A percentile compares a stretch with the other conserved stretches of the same genome.
These are phyloP conservation scores for Antechinus stuartii DNA, from an alignment of 2,113 vertebrate species.

Conservation along the genomic window DNA sequence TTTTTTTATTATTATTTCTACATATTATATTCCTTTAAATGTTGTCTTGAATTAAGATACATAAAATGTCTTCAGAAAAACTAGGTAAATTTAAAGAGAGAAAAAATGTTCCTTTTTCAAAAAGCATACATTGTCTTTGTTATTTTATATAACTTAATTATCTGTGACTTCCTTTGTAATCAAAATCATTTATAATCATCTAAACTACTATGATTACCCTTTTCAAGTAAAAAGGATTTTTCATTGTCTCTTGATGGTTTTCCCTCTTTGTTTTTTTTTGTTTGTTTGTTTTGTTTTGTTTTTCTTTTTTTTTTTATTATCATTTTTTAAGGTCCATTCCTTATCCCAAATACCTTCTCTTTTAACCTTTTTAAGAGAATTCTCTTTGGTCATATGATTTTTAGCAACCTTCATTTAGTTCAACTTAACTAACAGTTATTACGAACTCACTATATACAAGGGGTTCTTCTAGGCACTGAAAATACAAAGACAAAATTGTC, in stretches of 20 bases:
- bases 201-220: neutral
- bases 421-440: neutral
- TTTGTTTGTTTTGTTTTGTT: no score
- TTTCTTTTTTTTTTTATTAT: no score
- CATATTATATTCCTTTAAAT: neutral
- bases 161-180: neutral
- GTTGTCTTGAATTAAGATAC: constrained; percentile 18
- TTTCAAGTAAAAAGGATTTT: neutral
- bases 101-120: neutral
- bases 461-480: neutral
- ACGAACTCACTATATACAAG: neutral
- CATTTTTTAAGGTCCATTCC: neutral
- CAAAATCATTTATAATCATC: neutral
- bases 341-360: neutral
- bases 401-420: neutral
- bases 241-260: neutral
- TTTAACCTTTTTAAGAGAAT: neutral
- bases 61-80: constrained; percentile 38
- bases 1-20: neutral
- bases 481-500: neutral
- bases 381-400: neutral
- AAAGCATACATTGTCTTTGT: neutral
- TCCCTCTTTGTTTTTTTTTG: neutral
- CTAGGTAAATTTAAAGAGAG: neutral
- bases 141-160: neutral